A percentile compares a stretch with the other conserved stretches of the same genome.
Evolutionary conservation across 2,113 vertebrate species (phyloP).

Genomic region (Rhineura floridana): DNA sequence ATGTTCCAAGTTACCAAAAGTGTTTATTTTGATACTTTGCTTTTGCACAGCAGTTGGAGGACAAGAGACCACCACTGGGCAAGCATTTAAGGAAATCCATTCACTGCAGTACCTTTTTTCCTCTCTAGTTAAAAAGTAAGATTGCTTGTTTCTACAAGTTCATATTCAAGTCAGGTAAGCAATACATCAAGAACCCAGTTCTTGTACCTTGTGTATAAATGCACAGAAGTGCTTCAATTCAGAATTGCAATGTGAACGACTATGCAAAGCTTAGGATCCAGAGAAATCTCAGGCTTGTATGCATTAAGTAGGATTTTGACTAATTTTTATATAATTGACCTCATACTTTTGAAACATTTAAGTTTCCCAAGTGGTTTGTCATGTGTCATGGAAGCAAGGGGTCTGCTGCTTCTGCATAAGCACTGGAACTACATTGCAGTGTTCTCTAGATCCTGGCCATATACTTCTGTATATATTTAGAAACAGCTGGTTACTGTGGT

Average conservation of each 20-base stretch:
- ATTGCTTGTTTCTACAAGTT: neutral
- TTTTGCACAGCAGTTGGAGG: neutral
- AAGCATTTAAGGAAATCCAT: neutral
- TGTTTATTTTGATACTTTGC: neutral
- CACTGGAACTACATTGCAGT: neutral
- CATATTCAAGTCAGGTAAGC: neutral
- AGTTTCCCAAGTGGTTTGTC: neutral
- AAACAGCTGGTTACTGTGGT: neutral
- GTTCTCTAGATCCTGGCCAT: neutral
- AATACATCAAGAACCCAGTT: neutral
- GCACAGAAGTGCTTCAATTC: neutral
- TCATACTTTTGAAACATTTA: neutral
- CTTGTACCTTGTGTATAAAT: neutral
- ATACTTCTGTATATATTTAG: neutral
- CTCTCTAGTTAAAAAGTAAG: neutral
- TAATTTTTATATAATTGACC: neutral
- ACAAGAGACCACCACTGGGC: neutral
- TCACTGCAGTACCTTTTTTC: neutral
- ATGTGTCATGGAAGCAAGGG: neutral
- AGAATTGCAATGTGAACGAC: neutral
- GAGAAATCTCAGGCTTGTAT: neutral
- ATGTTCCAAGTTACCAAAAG: neutral
- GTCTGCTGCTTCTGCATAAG: too few relatives aligned
- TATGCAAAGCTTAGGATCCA: neutral
- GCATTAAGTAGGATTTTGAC: too few relatives aligned